Evolutionary conservation across 2,888 invertebrate species (phyloP).

Genomic region (Tenthredo mesomela): DNA sequence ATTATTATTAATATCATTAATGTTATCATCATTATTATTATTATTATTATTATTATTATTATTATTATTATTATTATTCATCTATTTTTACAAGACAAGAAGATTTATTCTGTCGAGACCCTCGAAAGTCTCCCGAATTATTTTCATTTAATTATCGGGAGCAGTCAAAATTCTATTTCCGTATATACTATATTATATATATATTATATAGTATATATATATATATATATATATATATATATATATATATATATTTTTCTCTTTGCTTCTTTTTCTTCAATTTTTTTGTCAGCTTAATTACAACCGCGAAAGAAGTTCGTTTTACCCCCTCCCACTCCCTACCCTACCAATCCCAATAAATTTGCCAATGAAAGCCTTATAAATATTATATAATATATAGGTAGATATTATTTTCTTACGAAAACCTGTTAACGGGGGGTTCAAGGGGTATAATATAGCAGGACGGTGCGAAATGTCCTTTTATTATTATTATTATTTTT

Average conservation of each 20-base stretch:
- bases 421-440: conserved; percentile 7
- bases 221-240: not conserved
- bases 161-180: conserved; percentile 11
- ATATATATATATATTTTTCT: not conserved
- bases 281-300: conserved; percentile 41
- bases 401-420: not conserved
- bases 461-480: conserved; percentile 1
- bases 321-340: conserved; percentile 2
- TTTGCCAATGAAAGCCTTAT: conserved; percentile 24
- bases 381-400: not conserved
- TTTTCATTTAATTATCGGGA: not conserved
- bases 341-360: not conserved
- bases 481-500: not conserved
- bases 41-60: conserved; percentile 26
- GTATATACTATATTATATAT: not conserved
- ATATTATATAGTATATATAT: not conserved
- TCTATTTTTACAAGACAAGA: conserved; percentile 53
- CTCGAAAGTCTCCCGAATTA: conserved; percentile 5
- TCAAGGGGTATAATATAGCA: too few relatives aligned
- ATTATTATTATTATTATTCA: conserved; percentile 10
- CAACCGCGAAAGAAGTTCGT: conserved; percentile 54
- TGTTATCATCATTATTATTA: conserved; percentile 55
- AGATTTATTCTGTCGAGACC: conserved; percentile 14
- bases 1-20: conserved; percentile 53
- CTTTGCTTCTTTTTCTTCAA: not conserved